These are phyloP conservation scores for Hydrophis major DNA, from an alignment of 2,797 vertebrate genomes.

Conservation along the genomic window DNA sequence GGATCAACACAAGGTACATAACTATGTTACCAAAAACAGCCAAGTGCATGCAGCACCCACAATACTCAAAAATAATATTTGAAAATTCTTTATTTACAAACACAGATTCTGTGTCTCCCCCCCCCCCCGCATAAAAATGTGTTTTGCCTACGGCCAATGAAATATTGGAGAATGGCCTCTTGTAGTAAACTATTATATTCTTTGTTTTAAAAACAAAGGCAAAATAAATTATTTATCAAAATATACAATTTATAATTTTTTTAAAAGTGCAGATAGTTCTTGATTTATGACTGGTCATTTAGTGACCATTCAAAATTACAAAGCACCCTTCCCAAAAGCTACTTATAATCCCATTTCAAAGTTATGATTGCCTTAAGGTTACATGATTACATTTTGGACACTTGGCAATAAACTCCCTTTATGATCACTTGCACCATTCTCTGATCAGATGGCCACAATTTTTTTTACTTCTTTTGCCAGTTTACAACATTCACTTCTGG, in stretches of 20 bases:
- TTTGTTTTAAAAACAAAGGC: background rate
- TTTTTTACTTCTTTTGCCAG: background rate
- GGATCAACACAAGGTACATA: background rate
- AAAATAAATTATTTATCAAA: slow-evolving; percentile 51
- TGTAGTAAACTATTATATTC: background rate
- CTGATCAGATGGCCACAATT: background rate
- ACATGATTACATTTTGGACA: background rate
- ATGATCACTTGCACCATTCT: background rate
- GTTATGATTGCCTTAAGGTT: background rate
- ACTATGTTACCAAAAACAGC: background rate
- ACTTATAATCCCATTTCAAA: background rate
- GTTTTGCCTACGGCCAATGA: background rate
- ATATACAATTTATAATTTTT: slow-evolving; percentile 39
- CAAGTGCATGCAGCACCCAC: background rate
- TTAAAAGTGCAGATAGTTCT: background rate
- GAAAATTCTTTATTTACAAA: background rate
- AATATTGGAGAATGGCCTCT: background rate
- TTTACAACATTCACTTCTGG: background rate
- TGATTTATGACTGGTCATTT: background rate
- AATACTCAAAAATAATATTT: background rate
- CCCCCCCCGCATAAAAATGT: background rate
- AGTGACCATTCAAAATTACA: background rate
- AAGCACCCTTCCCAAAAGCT: background rate
- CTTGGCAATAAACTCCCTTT: background rate
- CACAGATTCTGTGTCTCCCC: background rate